phyloP scores from a whole-genome alignment of 2,797 vertebrate genomes.

The Sarcophilus harrisii region DNA sequence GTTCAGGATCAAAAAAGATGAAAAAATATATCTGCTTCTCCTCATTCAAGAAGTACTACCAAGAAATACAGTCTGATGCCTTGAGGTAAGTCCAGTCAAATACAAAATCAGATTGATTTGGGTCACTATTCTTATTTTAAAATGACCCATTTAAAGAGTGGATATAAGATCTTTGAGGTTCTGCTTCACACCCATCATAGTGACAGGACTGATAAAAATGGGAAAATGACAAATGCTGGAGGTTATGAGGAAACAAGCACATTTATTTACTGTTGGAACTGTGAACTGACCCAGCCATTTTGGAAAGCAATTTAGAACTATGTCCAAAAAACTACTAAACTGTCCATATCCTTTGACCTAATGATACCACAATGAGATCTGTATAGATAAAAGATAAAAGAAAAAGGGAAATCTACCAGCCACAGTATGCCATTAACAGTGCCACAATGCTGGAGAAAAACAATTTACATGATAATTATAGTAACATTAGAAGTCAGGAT shows the following conservation, averaged over 20 bases:
- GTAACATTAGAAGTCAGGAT: too few relatives aligned
- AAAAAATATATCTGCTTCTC: not conserved
- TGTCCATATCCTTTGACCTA: too few relatives aligned
- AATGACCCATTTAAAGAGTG: not conserved
- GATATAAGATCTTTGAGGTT: not conserved
- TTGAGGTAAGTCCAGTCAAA: not conserved
- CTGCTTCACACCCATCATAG: too few relatives aligned
- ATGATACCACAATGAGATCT: not conserved
- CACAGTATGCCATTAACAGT: too few relatives aligned
- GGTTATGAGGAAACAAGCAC: not conserved
- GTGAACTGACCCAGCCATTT: not conserved
- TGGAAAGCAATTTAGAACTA: too few relatives aligned
- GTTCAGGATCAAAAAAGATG: too few relatives aligned
- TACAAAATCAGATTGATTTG: not conserved
- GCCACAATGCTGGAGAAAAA: too few relatives aligned
- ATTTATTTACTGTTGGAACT: not conserved
- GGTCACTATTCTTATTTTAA: not conserved
- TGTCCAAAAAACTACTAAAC: too few relatives aligned
- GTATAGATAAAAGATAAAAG: too few relatives aligned
- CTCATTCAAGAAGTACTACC: not conserved
- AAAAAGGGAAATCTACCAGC: too few relatives aligned
- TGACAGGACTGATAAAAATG: not conserved
- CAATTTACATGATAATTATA: too few relatives aligned
- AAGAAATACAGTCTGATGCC: not conserved
- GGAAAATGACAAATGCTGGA: not conserved